Conservation (phyloP, 2,888 invertebrate genomes). For the Phyto melanocephala region DNA sequence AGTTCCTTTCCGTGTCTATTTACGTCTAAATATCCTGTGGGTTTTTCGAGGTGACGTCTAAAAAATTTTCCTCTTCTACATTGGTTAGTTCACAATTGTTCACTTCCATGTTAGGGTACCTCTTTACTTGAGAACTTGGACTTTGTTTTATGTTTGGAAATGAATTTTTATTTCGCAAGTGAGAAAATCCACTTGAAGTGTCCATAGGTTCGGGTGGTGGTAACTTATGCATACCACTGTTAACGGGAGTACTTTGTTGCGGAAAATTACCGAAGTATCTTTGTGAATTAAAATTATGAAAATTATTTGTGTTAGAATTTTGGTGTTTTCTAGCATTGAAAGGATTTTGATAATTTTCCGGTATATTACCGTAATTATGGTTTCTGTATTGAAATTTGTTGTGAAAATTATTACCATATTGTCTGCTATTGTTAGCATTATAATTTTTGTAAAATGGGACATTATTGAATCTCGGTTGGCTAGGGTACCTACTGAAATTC, state of each 20-base stretch:
- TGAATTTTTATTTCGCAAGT: neutral
- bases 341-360: too few relatives aligned
- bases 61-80: conserved; percentile 54
- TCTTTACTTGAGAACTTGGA: neutral
- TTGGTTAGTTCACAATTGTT: conserved; percentile 21
- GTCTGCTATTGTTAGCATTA: too few relatives aligned
- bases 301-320: too few relatives aligned
- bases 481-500: neutral
- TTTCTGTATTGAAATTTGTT: too few relatives aligned
- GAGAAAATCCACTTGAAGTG: neutral
- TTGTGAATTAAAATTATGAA: too few relatives aligned
- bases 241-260: too few relatives aligned
- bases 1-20: conserved; percentile 44
- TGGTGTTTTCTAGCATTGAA: too few relatives aligned
- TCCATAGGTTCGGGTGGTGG: too few relatives aligned
- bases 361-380: too few relatives aligned
- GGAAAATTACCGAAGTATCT: too few relatives aligned
- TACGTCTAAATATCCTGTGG: conserved; percentile 59
- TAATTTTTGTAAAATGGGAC: neutral
- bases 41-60: conserved; percentile 51
- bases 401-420: too few relatives aligned
- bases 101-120: neutral
- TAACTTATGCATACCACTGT: too few relatives aligned
- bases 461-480: neutral
- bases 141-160: neutral